Evolutionary conservation across 2,888 invertebrate genomes (phyloP).

Genomic region (Xylophagus ater): DNA sequence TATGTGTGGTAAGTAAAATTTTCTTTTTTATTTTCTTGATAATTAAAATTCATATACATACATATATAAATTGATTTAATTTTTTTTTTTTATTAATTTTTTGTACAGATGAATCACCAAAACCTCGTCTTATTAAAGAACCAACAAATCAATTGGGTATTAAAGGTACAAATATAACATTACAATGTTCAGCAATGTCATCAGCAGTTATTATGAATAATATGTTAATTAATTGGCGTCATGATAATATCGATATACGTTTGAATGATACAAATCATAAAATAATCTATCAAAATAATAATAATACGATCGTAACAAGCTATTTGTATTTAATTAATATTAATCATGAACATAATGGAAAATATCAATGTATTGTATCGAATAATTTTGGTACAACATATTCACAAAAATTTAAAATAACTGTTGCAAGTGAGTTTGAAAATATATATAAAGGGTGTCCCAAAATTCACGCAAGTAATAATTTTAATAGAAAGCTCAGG

Average conservation of each 20-base stretch:
- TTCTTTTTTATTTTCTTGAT: neutral
- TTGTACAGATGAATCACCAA: constrained; percentile 60
- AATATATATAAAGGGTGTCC: too few species aligned
- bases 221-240: constrained; percentile 86
- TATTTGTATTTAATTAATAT: constrained; percentile 63
- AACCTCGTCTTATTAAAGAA: constrained; percentile 72
- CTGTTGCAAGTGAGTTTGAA: constrained; percentile 58
- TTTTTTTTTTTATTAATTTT: neutral
- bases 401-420: constrained; percentile 74
- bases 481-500: too few species aligned
- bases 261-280: constrained; percentile 16
- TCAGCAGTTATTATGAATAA: too few species aligned
- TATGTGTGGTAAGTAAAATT: constrained; percentile 45
- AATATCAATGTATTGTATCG: constrained; percentile 85
- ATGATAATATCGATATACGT: constrained; percentile 58
- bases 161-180: constrained; percentile 71
- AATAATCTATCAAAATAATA: too few species aligned
- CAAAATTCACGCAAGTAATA: too few species aligned
- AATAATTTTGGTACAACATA: constrained; percentile 85
- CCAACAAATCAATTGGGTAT: constrained; percentile 75
- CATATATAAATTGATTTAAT: constrained; percentile 6
- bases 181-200: constrained; percentile 73
- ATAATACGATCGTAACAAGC: constrained; percentile 58
- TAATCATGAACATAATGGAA: constrained; percentile 69
- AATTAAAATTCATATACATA: neutral